These are phyloP conservation scores for Trachymyrmex septentrionalis DNA, from an alignment of 1,140 invertebrate genomes.

Conservation along the genomic window DNA sequence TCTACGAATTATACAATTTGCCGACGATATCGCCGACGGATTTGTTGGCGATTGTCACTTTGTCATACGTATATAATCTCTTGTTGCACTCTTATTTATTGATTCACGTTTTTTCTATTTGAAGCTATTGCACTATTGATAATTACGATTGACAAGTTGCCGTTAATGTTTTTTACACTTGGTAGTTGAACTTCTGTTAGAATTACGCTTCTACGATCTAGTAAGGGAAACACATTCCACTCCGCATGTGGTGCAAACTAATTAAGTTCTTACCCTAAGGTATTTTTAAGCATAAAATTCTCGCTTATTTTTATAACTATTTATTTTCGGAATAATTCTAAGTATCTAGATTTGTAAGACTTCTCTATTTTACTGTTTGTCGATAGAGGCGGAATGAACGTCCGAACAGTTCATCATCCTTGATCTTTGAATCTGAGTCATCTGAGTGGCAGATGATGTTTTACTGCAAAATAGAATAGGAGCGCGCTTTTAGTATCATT, in stretches of 20 bases:
- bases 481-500: neutral
- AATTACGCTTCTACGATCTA: conserved; percentile 84
- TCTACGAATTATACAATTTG: conserved; percentile 71
- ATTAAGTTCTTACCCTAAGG: conserved; percentile 82
- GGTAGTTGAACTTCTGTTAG: conserved; percentile 83
- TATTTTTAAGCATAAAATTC: conserved; percentile 83
- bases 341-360: conserved; percentile 72
- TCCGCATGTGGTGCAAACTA: conserved; percentile 83
- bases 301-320: conserved; percentile 86
- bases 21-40: conserved; percentile 62
- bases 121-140: conserved; percentile 82
- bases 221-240: conserved; percentile 85
- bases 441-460: neutral
- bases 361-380: conserved; percentile 68
- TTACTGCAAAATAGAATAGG: neutral
- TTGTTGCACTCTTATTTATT: conserved; percentile 86
- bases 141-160: conserved; percentile 80
- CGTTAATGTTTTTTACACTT: conserved; percentile 81
- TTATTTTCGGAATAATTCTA: conserved; percentile 84
- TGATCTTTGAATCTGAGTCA: conserved; percentile 21
- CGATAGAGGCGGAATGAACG: conserved; percentile 35
- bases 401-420: conserved; percentile 38
- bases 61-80: conserved; percentile 79
- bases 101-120: conserved; percentile 76
- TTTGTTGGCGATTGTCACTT: conserved; percentile 56